A percentile compares a stretch with the other conserved stretches of the same genome.
Conservation (phyloP, 2,797 vertebrate species). For the Karalla daura region DNA sequence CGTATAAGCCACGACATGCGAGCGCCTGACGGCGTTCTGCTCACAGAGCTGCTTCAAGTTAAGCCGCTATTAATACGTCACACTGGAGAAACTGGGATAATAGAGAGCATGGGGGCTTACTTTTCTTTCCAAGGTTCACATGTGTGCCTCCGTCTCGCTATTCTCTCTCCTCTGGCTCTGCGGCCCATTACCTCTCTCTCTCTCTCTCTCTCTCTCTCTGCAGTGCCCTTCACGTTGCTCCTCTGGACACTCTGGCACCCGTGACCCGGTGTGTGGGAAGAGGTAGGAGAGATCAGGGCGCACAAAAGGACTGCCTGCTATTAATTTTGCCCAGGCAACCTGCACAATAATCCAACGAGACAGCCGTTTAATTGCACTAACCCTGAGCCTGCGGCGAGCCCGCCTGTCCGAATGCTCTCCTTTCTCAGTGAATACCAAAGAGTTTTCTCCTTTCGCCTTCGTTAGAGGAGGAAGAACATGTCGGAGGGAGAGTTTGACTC, state of each 20-base stretch:
- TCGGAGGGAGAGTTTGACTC: slow-evolving; percentile 6
- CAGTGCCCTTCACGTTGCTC: slow-evolving; percentile 44
- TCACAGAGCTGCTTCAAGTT: slow-evolving; percentile 12
- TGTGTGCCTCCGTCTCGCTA: background rate
- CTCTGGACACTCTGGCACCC: slow-evolving; percentile 51
- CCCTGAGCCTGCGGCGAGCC: slow-evolving; percentile 57
- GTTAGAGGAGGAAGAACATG: slow-evolving; percentile 54
- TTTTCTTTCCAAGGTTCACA: slow-evolving; percentile 7
- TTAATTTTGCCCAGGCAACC: slow-evolving; percentile 76
- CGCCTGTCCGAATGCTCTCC: slow-evolving; percentile 46
- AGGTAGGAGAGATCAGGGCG: slow-evolving; percentile 51
- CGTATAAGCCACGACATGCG: background rate
- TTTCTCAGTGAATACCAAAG: slow-evolving; percentile 68
- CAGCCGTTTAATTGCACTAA: slow-evolving; percentile 79
- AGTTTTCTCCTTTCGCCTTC: slow-evolving; percentile 60
- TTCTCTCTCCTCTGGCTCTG: slow-evolving; percentile 11
- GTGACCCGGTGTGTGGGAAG: slow-evolving; percentile 58
- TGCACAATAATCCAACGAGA: slow-evolving; percentile 77
- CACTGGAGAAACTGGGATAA: slow-evolving; percentile 1
- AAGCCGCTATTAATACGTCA: background rate
- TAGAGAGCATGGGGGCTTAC: background rate
- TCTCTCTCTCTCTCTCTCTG: slow-evolving; percentile 28
- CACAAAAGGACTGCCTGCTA: slow-evolving; percentile 66
- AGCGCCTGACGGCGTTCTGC: background rate
- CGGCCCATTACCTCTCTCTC: slow-evolving; percentile 32